Conservation (phyloP, 2,888 invertebrate species). For the Lottia scabra region DNA sequence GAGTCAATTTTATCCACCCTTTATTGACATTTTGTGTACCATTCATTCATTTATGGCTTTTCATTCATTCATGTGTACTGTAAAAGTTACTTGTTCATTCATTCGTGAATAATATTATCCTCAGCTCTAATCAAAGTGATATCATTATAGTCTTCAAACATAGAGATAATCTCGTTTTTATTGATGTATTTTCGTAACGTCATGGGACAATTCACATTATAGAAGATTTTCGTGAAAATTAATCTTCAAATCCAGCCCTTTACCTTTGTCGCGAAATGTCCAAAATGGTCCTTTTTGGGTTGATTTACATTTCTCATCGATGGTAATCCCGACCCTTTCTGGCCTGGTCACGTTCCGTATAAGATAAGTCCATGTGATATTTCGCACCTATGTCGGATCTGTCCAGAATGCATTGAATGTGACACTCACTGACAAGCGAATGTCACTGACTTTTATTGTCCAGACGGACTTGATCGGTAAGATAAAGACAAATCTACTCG, state of each 20-base stretch:
- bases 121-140: too few species aligned
- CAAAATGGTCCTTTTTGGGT: background rate
- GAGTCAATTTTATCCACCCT: background rate
- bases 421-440: background rate
- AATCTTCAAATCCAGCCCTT: background rate
- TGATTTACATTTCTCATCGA: background rate
- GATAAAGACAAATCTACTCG: background rate
- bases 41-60: too few species aligned
- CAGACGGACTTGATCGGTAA: background rate
- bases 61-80: too few species aligned
- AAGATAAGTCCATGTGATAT: background rate
- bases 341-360: background rate
- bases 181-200: too few species aligned
- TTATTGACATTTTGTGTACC: too few species aligned
- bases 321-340: background rate
- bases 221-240: too few species aligned
- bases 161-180: too few species aligned
- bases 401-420: background rate
- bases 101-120: too few species aligned
- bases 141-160: too few species aligned
- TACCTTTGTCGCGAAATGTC: background rate
- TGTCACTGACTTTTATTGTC: conserved; percentile 5
- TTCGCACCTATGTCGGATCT: background rate
- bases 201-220: too few species aligned
- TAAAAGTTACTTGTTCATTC: too few species aligned